Evolutionary conservation across 2,888 invertebrate genomes (phyloP), one percentile per base, ranked within the genome.

Genomic region (Autographa pulchrina): DNA sequence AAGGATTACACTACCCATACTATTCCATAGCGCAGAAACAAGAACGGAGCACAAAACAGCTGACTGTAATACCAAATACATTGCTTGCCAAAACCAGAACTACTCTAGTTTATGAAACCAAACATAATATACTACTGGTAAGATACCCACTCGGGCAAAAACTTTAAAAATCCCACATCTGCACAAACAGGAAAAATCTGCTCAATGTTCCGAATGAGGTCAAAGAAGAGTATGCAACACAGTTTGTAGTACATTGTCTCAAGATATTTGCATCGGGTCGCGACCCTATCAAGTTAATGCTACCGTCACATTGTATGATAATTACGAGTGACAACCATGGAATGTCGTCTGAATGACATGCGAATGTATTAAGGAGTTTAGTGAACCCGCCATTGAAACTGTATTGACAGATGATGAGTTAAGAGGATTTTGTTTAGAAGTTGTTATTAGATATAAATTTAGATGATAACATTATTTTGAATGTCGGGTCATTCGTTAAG

Each of bases 231-330:
- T 59, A 78, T 74, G 81, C 81, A 64, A 41, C 59, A 56, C 16
- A n/a, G 1, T 25, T 35, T 59, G 82, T 48, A 74, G 72, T 73
- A 72, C 82, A 85, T 86, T 86, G 71, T 66, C 68, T 60, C 66
- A 72, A 66, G 68, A 70, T 75, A 80, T 80, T 72, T 35, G 86
- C 85, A 77, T 84, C 78, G 84, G 88, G 90, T 90, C 90, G 84
- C 86, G 86, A 90, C 90, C 91, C 88, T 85, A 87, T 87, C 87
- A 85, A 84, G 80, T 79, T 74, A 83, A 82, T 85, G 95, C 95
- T 95, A 94, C 95, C 89, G 89, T 83, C 84, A 90, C 92, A 95
- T 95, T 95, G 95, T 95, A 95, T 95, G 95, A 83, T 94, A 95
- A 95, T 95, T 84, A 83, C 78, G 74, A 77, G 70, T 89, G 89